Evolutionary conservation across 2,888 invertebrate genomes (phyloP), one percentile per base, ranked within the genome.

Genomic region (Lacanobia oleracea): DNA sequence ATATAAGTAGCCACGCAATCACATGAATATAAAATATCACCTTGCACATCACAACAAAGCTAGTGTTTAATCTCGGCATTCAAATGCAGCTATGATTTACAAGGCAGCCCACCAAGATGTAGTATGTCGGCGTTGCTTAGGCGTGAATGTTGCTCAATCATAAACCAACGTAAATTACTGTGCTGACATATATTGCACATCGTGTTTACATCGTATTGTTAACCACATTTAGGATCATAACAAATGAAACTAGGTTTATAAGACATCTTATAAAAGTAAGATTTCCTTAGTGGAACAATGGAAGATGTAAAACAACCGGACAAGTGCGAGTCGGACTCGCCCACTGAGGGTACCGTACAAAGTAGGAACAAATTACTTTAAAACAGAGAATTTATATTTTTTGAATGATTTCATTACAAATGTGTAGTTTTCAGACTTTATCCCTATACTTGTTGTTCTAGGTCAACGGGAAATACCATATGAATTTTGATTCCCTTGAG

Each of bases 141-240:
- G 72, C 60, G 73, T 69, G 54, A 65, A 43, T 56, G 72, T 84
- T 72, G 67, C 84, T 75, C 75, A 84, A 77, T 74, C 67, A 75
- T 63, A 71, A 66, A 57, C 57, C 61, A 74, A 64, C 73, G 69
- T 81, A 75, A 75, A 79, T 69, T 73, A 70, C 67, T 51, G 56
- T 75, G 85, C 68, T 74, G 79, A 84, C 82, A 84, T 74, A 40
- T 61, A 72, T 81, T 77, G 81, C 77, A 77, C 65, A 69, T 63
- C 63, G 18, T 50, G 51, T 66, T 37, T 65, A 61, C 54, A 40
- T 62, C 8, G 40, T 27, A 80, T 77, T 80, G 68, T 81, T 77
- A 67, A 62, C 53, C 62, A 50, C 16, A 65, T 65, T 57, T 37
- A 50, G 23, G 16, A 43, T 18, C 23, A n/a, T n/a, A 48, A 53